phyloP scores from a whole-genome alignment of 2,888 invertebrate genomes.

The Melinopterus prodromus region DNA sequence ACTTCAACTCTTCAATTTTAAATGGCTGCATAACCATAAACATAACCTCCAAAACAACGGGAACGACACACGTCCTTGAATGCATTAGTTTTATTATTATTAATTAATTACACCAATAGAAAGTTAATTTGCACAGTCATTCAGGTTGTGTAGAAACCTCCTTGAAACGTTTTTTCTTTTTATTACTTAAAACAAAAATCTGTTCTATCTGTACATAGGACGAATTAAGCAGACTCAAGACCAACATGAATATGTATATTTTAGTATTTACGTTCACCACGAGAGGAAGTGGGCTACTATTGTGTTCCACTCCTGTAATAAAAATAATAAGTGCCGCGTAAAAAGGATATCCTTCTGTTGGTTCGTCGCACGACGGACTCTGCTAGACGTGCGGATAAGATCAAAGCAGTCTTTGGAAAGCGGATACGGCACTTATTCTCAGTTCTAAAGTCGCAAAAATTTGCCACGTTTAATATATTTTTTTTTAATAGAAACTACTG shows the following conservation, averaged over 20 bases:
- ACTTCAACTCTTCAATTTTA: too few species aligned
- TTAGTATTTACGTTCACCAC: constrained; percentile 12
- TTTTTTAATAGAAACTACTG: background rate
- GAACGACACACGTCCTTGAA: too few species aligned
- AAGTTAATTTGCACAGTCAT: too few species aligned
- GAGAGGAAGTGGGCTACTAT: constrained; percentile 47
- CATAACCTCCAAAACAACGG: too few species aligned
- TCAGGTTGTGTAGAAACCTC: background rate
- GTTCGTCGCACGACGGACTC: constrained; percentile 18
- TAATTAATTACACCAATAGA: too few species aligned
- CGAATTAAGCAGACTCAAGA: background rate
- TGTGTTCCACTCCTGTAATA: constrained; percentile 51
- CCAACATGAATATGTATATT: background rate
- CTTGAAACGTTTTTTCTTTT: background rate
- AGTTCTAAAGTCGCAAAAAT: background rate
- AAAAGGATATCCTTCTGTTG: constrained; percentile 54
- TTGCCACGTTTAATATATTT: background rate
- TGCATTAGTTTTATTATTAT: too few species aligned
- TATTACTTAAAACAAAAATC: too few species aligned
- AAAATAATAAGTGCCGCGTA: constrained; percentile 54
- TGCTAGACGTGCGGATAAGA: constrained; percentile 46
- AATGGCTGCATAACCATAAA: too few species aligned
- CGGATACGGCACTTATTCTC: background rate
- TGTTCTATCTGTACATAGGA: too few species aligned
- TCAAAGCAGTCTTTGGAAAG: background rate